Evolutionary conservation across 92 coral and sea anemone species (phyloP).

Genomic region (Actinernus sp.): DNA sequence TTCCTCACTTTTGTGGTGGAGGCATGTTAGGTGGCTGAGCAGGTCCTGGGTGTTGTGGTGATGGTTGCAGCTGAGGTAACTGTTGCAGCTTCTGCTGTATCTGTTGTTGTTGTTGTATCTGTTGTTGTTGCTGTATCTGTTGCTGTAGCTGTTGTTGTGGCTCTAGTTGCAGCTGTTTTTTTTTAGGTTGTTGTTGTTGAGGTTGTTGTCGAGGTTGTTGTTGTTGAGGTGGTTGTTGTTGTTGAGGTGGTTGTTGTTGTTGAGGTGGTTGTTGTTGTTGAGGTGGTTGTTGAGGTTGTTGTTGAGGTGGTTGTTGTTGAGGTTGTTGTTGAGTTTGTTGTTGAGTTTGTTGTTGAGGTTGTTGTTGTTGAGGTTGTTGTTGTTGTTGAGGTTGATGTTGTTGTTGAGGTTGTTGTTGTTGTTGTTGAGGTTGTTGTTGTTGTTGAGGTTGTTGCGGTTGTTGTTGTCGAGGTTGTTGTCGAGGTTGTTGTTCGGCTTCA

Average conservation of each 20-base stretch:
- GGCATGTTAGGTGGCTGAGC: background rate
- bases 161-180: background rate
- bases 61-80: background rate
- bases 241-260: constrained; percentile 1
- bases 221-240: background rate
- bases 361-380: constrained; percentile 36
- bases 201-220: constrained; percentile 1
- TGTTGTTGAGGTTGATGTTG: constrained; percentile 4
- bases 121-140: constrained; percentile 15
- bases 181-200: constrained; percentile 5
- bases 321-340: constrained; percentile 5
- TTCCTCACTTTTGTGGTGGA: background rate
- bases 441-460: background rate
- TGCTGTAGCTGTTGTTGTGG: background rate
- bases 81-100: constrained; percentile 6
- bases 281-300: background rate
- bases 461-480: constrained; percentile 3
- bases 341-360: constrained; percentile 3
- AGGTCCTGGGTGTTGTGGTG: constrained; percentile 1
- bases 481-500: constrained; percentile 1
- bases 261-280: constrained; percentile 1
- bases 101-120: constrained; percentile 1
- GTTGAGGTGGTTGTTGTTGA: background rate
- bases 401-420: constrained; percentile 6
- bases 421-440: constrained; percentile 37